A percentile compares a stretch with the other conserved stretches of the same genome.
Evolutionary conservation across 1,140 invertebrate species (phyloP).

Genomic region (Atta cephalotes): DNA sequence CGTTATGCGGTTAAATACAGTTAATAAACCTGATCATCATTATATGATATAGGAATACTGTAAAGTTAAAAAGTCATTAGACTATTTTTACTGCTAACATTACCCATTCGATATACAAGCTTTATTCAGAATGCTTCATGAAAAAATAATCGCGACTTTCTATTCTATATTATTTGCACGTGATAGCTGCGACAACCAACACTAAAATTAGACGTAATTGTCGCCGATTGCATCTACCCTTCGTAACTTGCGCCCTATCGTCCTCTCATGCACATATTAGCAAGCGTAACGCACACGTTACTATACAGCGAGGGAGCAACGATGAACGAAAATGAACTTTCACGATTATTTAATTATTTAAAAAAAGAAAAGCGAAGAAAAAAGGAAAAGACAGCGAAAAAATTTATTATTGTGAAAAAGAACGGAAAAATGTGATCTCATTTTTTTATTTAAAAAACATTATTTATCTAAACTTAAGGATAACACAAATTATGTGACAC

Average conservation of each 20-base stretch:
- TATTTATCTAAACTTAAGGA: background rate
- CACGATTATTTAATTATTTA: background rate
- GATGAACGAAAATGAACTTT: constrained; percentile 6
- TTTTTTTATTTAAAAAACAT: background rate
- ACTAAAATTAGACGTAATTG: constrained; percentile 83
- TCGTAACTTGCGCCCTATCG: constrained; percentile 51
- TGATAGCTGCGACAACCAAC: constrained; percentile 69
- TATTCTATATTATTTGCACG: constrained; percentile 65
- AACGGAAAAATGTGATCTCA: background rate
- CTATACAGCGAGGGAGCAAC: background rate
- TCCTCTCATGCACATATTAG: constrained; percentile 52
- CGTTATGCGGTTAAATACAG: background rate
- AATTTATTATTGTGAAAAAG: background rate
- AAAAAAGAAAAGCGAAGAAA: background rate
- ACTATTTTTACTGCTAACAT: constrained; percentile 5
- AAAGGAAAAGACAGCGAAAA: background rate
- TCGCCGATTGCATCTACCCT: constrained; percentile 81
- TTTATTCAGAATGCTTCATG: constrained; percentile 30
- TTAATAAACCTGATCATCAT: constrained; percentile 32
- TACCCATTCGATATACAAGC: background rate
- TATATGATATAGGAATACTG: background rate
- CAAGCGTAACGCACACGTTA: constrained; percentile 14
- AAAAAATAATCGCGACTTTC: constrained; percentile 67
- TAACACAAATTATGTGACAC: background rate
- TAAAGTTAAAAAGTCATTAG: background rate